phyloP scores from a whole-genome alignment of 2,113 vertebrate genomes.

The Dinomys branickii region DNA sequence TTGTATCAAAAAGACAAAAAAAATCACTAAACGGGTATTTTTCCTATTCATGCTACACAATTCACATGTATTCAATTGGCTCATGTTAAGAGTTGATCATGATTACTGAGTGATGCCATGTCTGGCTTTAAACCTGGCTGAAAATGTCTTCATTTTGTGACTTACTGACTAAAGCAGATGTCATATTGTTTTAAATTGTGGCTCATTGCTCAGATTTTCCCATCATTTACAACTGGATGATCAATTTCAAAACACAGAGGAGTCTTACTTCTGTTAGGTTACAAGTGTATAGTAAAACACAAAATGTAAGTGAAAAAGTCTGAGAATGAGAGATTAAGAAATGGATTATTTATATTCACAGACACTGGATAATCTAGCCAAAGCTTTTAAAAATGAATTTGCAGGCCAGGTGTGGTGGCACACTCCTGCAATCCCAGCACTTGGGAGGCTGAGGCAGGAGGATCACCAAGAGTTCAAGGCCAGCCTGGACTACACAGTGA shows the following conservation, averaged over 20 bases:
- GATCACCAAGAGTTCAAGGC: neutral
- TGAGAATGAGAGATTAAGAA: slow-evolving; percentile 32
- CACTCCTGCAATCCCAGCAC: neutral
- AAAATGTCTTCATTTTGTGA: neutral
- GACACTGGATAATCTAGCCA: neutral
- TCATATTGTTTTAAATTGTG: slow-evolving; percentile 23
- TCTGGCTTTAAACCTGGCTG: slow-evolving; percentile 26
- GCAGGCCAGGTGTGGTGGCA: neutral
- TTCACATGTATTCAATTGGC: neutral
- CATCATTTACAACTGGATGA: slow-evolving; percentile 3
- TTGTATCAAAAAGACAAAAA: neutral
- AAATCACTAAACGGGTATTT: neutral
- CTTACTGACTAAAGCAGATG: neutral
- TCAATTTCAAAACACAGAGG: slow-evolving; percentile 21
- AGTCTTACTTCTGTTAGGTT: neutral
- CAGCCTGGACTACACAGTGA: neutral
- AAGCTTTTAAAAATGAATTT: neutral
- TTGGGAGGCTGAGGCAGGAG: neutral
- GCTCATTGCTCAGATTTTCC: neutral
- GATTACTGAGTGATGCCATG: neutral
- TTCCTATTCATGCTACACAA: neutral
- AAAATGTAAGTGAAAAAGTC: neutral
- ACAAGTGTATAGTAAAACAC: neutral
- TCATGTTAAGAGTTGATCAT: neutral
- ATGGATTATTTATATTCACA: neutral